A percentile compares a stretch with the other conserved stretches of the same genome.
These are phyloP conservation scores for Agrilus mali DNA, from an alignment of 2,888 invertebrate species.

Conservation along the genomic window DNA sequence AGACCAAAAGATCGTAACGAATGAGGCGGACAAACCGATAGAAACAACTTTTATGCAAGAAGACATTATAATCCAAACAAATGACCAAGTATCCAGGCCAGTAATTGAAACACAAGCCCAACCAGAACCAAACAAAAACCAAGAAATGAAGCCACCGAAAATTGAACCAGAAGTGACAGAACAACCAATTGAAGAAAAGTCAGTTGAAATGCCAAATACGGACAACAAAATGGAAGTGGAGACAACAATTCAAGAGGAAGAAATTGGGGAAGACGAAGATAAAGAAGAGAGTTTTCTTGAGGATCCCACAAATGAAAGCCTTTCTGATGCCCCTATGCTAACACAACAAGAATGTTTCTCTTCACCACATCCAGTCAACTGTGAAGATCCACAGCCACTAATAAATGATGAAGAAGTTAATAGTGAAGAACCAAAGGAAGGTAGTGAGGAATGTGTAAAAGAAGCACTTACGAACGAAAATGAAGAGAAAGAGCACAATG, in stretches of 20 bases:
- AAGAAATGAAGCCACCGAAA: slow-evolving; percentile 1
- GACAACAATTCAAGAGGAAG: slow-evolving; percentile 15
- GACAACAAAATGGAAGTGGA: slow-evolving; percentile 6
- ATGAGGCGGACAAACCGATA: neutral
- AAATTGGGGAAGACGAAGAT: slow-evolving; percentile 8
- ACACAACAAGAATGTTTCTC: neutral
- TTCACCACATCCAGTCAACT: neutral
- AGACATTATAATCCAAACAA: neutral
- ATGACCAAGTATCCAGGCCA: neutral
- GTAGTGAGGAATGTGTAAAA: slow-evolving; percentile 1
- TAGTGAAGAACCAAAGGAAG: neutral
- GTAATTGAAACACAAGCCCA: neutral
- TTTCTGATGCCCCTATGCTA: neutral
- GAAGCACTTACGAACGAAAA: neutral
- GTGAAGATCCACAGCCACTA: neutral
- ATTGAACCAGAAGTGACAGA: neutral
- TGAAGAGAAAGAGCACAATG: slow-evolving; percentile 13
- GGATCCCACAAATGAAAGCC: neutral
- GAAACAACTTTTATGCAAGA: neutral
- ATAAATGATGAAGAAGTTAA: neutral
- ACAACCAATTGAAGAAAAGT: slow-evolving; percentile 33
- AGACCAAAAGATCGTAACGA: neutral
- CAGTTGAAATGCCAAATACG: slow-evolving; percentile 6
- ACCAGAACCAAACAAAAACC: neutral
- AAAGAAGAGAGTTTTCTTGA: slow-evolving; percentile 3